Evolutionary conservation across 2,888 invertebrate genomes (phyloP), one percentile per base, ranked within the genome.

Genomic region (Caenorhabditis doughertyi): DNA sequence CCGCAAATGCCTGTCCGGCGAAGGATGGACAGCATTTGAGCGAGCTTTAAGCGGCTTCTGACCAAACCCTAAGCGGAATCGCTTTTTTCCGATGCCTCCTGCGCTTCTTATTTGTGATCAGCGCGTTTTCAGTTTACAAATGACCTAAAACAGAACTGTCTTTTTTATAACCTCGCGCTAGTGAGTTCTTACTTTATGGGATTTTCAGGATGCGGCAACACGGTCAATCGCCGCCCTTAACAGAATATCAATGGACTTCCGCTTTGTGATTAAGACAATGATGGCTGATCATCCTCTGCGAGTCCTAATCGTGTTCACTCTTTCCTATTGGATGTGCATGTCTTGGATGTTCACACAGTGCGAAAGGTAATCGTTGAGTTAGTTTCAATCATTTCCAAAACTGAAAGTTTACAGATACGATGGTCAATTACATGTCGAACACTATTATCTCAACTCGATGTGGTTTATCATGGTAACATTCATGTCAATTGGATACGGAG

Each of bases 231-330:
- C 92, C 21, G 92, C 92, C 1, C 83, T 92, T 3, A 92, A 92
- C 85, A 85, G 91, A 25, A 98, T 99, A 93, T 97, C 98, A 94
- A 98, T 99, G 95, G 94, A 94, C 89, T 98, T 98, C 93, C 95
- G 94, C 84, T 98, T 96, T 93, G 97, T 97, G 92, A 94, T 97
- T 92, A 97, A 97, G 94, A 99, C 99, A 85, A 94, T 99, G 92
- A 99, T 99, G 99, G 98, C 98, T 92, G 99, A 99, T 93, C 99
- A 98, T 93, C 99, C 99, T 70, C 93, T 98, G 95, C 93, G 98
- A 95, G 88, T 88, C 90, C 95, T 99, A 91, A 94, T 99, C 92
- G 98, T 98, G 89, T 98, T 99, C 94, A 99, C 99, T 96, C 96
- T 99, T 89, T 97, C 98, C n/a, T 94, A 99, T 87, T 99, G 99